A percentile compares a stretch with the other conserved stretches of the same genome.
These are phyloP conservation scores for Agelastica alni DNA, from an alignment of 2,888 invertebrate species.

Conservation along the genomic window DNA sequence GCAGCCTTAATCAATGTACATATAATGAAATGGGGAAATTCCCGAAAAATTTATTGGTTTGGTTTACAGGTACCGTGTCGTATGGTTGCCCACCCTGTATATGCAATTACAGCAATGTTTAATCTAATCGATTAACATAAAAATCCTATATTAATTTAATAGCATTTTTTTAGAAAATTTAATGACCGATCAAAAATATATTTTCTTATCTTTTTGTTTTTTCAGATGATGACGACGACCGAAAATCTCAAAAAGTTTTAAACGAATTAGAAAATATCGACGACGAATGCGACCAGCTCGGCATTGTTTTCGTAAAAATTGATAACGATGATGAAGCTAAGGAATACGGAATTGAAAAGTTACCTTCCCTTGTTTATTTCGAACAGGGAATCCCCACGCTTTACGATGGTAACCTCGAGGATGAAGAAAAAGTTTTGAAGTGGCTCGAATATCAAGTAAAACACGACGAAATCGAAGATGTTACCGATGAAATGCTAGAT, in stretches of 20 bases:
- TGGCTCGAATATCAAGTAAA: conserved; percentile 86
- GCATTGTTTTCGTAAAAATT: conserved; percentile 90
- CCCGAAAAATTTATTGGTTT: too few relatives aligned
- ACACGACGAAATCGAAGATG: conserved; percentile 90
- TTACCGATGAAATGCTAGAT: conserved; percentile 93
- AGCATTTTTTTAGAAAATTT: too few relatives aligned
- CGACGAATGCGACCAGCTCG: conserved; percentile 87
- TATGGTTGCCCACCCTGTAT: too few relatives aligned
- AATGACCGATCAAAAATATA: not conserved
- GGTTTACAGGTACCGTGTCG: too few relatives aligned
- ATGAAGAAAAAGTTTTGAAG: conserved; percentile 84
- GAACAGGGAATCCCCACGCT: conserved; percentile 75
- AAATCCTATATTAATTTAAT: too few relatives aligned
- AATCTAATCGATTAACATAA: too few relatives aligned
- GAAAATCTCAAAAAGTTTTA: conserved; percentile 81
- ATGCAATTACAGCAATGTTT: too few relatives aligned
- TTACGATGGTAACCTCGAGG: conserved; percentile 84
- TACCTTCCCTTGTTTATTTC: conserved; percentile 83
- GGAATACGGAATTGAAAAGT: conserved; percentile 88
- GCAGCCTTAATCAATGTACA: too few relatives aligned
- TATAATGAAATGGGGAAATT: too few relatives aligned
- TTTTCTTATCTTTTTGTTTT: conserved; percentile 19
- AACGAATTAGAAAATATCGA: conserved; percentile 92
- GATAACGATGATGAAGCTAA: conserved; percentile 88
- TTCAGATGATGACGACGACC: conserved; percentile 86